phyloP scores from a whole-genome alignment of 2,888 invertebrate species.

The Arge pagana region DNA sequence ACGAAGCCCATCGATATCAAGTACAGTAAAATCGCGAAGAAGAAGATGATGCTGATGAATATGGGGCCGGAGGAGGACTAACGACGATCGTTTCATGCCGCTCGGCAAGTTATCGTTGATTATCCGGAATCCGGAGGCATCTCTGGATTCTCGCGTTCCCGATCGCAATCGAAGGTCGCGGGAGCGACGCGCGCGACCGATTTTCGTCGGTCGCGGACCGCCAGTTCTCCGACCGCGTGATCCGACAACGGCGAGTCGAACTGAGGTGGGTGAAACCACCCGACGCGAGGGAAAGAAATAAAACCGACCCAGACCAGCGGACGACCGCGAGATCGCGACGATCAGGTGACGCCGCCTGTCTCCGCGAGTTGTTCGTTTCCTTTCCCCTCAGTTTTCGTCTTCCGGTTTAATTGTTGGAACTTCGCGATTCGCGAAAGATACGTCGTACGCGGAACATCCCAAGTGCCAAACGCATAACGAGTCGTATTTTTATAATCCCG shows the following conservation, averaged over 20 bases:
- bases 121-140: not conserved
- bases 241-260: slow-evolving; percentile 13
- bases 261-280: too few species aligned
- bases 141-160: not conserved
- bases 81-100: slow-evolving; percentile 39
- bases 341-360: too few species aligned
- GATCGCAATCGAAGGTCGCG: slow-evolving; percentile 35
- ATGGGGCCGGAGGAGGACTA: slow-evolving; percentile 77
- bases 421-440: not conserved
- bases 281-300: too few species aligned
- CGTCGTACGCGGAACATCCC: not conserved
- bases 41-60: slow-evolving; percentile 84
- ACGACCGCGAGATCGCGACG: too few species aligned
- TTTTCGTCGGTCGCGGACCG: slow-evolving; percentile 18
- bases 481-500: slow-evolving; percentile 59
- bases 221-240: not conserved
- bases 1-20: slow-evolving; percentile 87
- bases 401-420: not conserved
- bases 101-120: slow-evolving; percentile 1
- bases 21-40: slow-evolving; percentile 90
- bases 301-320: too few species aligned
- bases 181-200: slow-evolving; percentile 26
- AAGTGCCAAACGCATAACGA: not conserved
- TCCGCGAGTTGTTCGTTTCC: too few species aligned
- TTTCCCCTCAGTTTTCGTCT: not conserved